Conservation (phyloP, 2,888 invertebrate species). For the Xestobium rufovillosum region DNA sequence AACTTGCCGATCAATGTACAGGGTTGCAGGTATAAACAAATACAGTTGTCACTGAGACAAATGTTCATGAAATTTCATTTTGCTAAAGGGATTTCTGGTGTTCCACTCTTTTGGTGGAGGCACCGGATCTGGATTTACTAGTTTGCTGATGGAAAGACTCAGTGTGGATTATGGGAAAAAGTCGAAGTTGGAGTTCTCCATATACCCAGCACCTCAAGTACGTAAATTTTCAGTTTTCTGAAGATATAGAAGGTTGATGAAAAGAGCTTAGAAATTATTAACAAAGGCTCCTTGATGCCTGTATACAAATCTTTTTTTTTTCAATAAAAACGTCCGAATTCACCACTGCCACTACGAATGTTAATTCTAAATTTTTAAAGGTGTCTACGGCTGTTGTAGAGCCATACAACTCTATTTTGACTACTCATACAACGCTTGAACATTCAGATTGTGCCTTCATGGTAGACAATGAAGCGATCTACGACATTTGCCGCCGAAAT, state of each 20-base stretch:
- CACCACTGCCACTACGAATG: too few species aligned
- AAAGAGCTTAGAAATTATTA: constrained; percentile 7
- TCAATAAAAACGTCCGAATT: not conserved
- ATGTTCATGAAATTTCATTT: constrained; percentile 6
- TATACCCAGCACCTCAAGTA: constrained; percentile 92
- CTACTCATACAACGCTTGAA: constrained; percentile 82
- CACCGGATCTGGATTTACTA: constrained; percentile 89
- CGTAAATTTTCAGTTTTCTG: constrained; percentile 20
- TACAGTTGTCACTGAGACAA: not conserved
- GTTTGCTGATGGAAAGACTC: constrained; percentile 84
- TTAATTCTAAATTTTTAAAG: too few species aligned
- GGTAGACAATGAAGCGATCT: constrained; percentile 87
- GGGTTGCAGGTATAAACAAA: constrained; percentile 62
- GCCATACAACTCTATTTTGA: constrained; percentile 89
- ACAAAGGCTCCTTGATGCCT: constrained; percentile 5
- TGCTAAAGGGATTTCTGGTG: constrained; percentile 73
- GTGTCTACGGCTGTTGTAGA: constrained; percentile 75
- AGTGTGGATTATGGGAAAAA: constrained; percentile 92
- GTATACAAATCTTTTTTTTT: not conserved
- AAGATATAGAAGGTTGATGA: constrained; percentile 4
- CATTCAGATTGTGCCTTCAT: constrained; percentile 88
- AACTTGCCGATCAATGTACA: constrained; percentile 79
- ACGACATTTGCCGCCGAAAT: constrained; percentile 81
- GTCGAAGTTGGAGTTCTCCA: constrained; percentile 87
- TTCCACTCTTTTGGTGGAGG: constrained; percentile 91